Conservation (phyloP, 1,140 invertebrate genomes). For the Trichogramma pretiosum region DNA sequence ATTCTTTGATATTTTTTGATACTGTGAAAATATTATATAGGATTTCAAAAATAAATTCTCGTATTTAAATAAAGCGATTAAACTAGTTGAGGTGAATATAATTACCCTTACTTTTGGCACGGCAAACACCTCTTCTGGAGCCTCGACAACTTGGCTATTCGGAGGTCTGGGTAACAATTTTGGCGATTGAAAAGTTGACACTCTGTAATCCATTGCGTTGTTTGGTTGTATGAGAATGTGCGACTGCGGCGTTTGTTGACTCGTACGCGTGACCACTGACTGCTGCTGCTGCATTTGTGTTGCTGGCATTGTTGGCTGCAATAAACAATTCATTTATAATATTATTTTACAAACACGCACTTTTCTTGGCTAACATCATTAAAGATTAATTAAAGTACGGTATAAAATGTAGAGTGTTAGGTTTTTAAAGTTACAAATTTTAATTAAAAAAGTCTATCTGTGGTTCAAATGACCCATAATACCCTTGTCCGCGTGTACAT, state of each 20-base stretch:
- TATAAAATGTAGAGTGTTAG: too few species aligned
- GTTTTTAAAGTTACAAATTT: too few species aligned
- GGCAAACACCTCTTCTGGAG: slow-evolving; percentile 46
- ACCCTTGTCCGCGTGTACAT: too few species aligned
- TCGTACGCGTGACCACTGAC: slow-evolving; percentile 29
- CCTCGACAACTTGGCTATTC: slow-evolving; percentile 13
- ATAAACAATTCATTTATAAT: too few species aligned
- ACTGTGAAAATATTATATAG: slow-evolving; percentile 23
- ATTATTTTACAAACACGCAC: too few species aligned
- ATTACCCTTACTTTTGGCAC: slow-evolving; percentile 47
- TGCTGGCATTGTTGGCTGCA: slow-evolving; percentile 23
- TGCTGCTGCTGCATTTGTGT: slow-evolving; percentile 15
- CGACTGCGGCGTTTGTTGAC: slow-evolving; percentile 28
- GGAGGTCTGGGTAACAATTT: slow-evolving; percentile 36
- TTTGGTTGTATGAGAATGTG: slow-evolving; percentile 31
- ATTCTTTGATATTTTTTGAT: slow-evolving; percentile 43
- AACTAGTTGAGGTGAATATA: too few species aligned
- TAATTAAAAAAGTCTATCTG: too few species aligned
- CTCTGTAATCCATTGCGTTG: slow-evolving; percentile 31
- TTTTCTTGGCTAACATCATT: too few species aligned
- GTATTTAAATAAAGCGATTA: not conserved
- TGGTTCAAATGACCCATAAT: too few species aligned
- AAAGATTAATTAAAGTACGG: too few species aligned
- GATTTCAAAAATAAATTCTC: not conserved
- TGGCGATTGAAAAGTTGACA: slow-evolving; percentile 33